Evolutionary conservation across 2,888 invertebrate genomes (phyloP), one percentile per base, ranked within the genome.

Genomic region (Cosmia trapezina): DNA sequence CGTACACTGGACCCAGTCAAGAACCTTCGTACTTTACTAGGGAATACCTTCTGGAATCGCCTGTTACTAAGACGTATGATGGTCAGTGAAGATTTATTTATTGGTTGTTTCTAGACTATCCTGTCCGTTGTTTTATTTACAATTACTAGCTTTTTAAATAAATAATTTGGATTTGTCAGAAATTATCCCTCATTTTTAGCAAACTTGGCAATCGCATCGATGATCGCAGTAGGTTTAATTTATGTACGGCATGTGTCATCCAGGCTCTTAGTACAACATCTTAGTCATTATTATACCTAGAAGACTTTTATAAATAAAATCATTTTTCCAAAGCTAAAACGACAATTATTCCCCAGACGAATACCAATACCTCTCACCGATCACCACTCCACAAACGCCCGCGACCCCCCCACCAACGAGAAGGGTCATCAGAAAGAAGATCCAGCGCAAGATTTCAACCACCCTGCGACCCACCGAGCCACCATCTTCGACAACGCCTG

Each of bases 11-110:
- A 53, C 80, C 89, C 22, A 90, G 90, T 77, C 94, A 90, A 76
- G 94, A 95, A 57, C 94, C 96, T 14, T 88, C 94, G 49, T 92
- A 93, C 84, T 95, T 94, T 86, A 96, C 96, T 47, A 93, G 95
- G 78, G 96, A 96, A 84, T 96, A 96, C 85, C 89, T 96, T 43
- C 83, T 96, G 86, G 96, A 95, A 76, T 95, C 96, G 2, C 96
- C 96, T 14, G 91, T 95, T 14, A 96, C 96, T 28, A 96, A 94
- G 76, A 93, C 94, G 47, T 95, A 94, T 85, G 94, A 95, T 83
- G 95, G 96, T 96, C 83, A 92, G 94, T 63, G 49, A 47, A 19
- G 33, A 33, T 19, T 2, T 17, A 3, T 33, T 33, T 33, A 28
- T 41, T 41, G 1, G 1, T 1, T 37, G 6, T 6, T 41, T 41